Percentiles rank a stretch among this genome's conserved stretches.
phyloP scores from a whole-genome alignment of 2,797 vertebrate genomes.

The Coccyzus lansbergi region DNA sequence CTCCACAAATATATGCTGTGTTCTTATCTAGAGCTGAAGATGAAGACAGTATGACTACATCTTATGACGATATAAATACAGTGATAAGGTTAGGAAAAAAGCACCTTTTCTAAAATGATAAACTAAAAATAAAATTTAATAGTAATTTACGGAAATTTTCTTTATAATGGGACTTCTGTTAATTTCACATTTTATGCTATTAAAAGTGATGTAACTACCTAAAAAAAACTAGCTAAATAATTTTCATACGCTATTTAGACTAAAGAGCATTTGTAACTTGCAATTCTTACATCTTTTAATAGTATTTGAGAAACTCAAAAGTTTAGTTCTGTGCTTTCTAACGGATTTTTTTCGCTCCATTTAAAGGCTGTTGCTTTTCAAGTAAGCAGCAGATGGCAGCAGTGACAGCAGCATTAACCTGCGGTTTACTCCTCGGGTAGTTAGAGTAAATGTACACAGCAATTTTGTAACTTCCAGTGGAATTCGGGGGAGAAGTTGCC shows the following conservation, averaged over 20 bases:
- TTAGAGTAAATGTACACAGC: rapidly evolving
- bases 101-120: rapidly evolving
- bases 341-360: rapidly evolving
- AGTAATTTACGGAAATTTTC: rapidly evolving
- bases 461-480: not conserved
- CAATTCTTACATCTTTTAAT: not conserved
- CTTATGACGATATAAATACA: not conserved
- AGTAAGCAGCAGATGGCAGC: constrained; percentile 50
- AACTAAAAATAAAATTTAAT: not conserved
- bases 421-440: rapidly evolving
- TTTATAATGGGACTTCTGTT: not conserved
- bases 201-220: not conserved
- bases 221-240: not conserved
- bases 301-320: not conserved
- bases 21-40: not conserved
- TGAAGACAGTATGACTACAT: not conserved
- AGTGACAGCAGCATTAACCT: not conserved
- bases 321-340: rapidly evolving
- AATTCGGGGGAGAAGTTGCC: not conserved
- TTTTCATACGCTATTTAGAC: not conserved
- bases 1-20: not conserved
- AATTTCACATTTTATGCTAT: not conserved
- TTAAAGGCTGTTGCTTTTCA: not conserved
- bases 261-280: not conserved
- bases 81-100: not conserved